Conservation (phyloP, 2,113 vertebrate genomes). For the Varanus salvator region DNA sequence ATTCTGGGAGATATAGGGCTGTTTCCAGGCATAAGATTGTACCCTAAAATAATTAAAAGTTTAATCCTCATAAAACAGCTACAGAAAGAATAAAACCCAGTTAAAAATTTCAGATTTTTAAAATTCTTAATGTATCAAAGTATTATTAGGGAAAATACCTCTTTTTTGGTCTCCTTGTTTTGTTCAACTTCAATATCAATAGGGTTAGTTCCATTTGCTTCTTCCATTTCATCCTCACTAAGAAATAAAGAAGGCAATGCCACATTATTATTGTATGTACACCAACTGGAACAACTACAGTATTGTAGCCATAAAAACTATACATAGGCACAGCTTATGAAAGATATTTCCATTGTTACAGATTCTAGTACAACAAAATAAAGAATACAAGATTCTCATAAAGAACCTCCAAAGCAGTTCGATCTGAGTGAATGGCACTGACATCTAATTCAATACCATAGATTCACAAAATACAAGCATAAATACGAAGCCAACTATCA, state of each 20-base stretch:
- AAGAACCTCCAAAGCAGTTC: neutral
- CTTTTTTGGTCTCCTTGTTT: conserved; percentile 91
- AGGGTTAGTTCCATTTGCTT: conserved; percentile 79
- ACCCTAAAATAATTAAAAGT: neutral
- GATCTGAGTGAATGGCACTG: neutral
- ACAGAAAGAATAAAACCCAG: conserved; percentile 48
- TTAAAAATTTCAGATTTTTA: neutral
- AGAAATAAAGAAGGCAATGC: conserved; percentile 70
- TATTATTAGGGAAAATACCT: conserved; percentile 79
- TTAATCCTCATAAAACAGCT: neutral
- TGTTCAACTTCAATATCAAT: conserved; percentile 84
- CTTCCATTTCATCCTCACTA: conserved; percentile 92
- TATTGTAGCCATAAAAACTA: neutral
- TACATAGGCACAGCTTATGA: neutral
- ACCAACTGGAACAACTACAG: neutral
- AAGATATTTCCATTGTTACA: conserved; percentile 74
- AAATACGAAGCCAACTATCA: neutral
- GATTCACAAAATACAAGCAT: neutral
- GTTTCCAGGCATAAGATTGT: too few relatives aligned
- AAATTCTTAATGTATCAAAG: neutral
- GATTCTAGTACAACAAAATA: neutral
- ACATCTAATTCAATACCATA: neutral
- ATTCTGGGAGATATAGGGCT: too few relatives aligned
- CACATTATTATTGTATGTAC: conserved; percentile 45
- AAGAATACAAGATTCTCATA: neutral